Percentiles rank a stretch among this genome's conserved stretches.
Evolutionary conservation across 2,797 vertebrate species (phyloP).

Genomic region (Channallabes apus): DNA sequence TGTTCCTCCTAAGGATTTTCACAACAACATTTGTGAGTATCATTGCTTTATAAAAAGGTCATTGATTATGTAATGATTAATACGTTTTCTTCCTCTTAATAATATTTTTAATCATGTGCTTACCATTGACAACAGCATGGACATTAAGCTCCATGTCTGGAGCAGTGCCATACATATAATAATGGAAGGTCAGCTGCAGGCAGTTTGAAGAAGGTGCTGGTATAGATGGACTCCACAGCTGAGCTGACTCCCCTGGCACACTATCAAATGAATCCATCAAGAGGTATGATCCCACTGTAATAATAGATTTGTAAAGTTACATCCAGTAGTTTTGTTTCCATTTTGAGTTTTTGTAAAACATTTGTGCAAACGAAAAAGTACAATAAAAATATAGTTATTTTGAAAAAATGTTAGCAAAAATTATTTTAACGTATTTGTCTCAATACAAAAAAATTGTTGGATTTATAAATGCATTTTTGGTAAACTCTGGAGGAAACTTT

Average conservation of each 20-base stretch:
- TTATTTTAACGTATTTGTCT: not conserved
- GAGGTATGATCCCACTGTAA: conserved; percentile 75
- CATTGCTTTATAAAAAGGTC: not conserved
- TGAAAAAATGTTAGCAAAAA: not conserved
- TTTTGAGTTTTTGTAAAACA: too few relatives aligned
- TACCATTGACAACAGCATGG: conserved; percentile 66
- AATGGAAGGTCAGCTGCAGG: conserved; percentile 76
- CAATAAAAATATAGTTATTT: not conserved
- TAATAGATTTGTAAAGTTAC: conserved; percentile 16
- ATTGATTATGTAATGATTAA: not conserved
- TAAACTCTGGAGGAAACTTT: not conserved
- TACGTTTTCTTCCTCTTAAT: not conserved
- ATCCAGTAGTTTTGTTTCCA: not conserved
- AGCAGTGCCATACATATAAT: conserved; percentile 72
- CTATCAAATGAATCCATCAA: conserved; percentile 67
- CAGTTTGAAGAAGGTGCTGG: conserved; percentile 63
- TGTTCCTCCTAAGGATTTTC: conserved; percentile 51
- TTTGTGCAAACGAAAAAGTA: not conserved
- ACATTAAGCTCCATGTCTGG: conserved; percentile 69
- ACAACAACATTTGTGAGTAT: not conserved
- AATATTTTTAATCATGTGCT: conserved; percentile 1
- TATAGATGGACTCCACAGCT: conserved; percentile 70
- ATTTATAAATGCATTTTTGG: not conserved
- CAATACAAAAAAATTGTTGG: not conserved
- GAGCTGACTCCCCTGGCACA: conserved; percentile 56